Conservation (phyloP, 1,140 invertebrate species). For the Rhynchophorus ferrugineus region DNA sequence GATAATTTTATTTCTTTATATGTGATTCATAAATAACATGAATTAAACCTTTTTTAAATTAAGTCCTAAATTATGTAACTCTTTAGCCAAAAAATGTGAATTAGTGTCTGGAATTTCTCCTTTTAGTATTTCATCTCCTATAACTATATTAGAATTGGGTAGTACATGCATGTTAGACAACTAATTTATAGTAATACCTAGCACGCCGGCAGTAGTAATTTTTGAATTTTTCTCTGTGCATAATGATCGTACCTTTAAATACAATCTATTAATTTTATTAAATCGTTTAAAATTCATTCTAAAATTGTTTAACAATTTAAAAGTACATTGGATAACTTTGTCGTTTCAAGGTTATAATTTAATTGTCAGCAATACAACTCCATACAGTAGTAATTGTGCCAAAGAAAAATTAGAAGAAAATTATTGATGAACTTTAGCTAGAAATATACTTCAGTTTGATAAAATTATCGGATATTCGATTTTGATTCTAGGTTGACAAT, state of each 20-base stretch:
- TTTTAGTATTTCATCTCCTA: conserved; percentile 82
- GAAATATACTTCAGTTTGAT: no score
- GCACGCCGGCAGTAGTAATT: conserved; percentile 1
- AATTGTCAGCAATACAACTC: no score
- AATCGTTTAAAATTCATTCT: not conserved
- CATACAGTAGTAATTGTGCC: no score
- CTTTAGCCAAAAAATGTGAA: conserved; percentile 58
- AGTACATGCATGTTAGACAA: not conserved
- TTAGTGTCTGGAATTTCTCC: conserved; percentile 70
- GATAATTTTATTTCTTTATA: conserved; percentile 24
- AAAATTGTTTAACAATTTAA: no score
- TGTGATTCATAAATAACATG: not conserved
- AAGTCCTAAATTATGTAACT: conserved; percentile 58
- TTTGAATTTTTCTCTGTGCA: not conserved
- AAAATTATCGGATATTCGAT: no score
- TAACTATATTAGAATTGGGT: conserved; percentile 45
- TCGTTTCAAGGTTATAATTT: no score
- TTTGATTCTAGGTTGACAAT: no score
- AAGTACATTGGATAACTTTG: no score
- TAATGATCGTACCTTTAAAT: not conserved
- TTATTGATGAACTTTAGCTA: no score
- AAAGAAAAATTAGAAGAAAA: no score
- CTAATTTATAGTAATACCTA: conserved; percentile 2
- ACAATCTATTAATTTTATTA: not conserved
- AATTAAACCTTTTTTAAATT: conserved; percentile 51